Evolutionary conservation across 2,888 invertebrate species (phyloP).

Genomic region (Mactromeris polynyma): DNA sequence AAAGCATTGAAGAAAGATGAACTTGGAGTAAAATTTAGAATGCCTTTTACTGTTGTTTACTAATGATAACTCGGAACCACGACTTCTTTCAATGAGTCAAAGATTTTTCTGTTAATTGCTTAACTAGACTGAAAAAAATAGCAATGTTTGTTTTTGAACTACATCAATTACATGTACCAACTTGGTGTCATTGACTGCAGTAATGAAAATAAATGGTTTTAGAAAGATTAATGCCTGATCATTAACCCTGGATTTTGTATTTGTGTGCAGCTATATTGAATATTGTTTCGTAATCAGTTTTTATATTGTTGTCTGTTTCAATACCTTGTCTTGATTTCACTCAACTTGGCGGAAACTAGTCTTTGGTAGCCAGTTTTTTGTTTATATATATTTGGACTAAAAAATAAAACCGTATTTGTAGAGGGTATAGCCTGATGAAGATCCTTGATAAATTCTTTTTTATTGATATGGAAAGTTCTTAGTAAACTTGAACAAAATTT

Average conservation of each 20-base stretch:
- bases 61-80: no score
- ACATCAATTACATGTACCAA: no score
- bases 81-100: no score
- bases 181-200: no score
- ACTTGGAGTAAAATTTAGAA: no score
- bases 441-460: not conserved
- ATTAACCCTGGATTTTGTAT: not conserved
- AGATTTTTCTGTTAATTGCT: no score
- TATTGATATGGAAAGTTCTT: not conserved
- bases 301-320: not conserved
- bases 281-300: slow-evolving; percentile 15
- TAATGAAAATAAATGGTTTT: no score
- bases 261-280: slow-evolving; percentile 41
- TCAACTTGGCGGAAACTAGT: not conserved
- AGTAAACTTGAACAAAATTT: not conserved
- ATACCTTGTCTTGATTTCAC: not conserved
- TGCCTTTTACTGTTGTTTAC: no score
- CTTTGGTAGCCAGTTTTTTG: not conserved
- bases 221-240: no score
- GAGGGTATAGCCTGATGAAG: not conserved
- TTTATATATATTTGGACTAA: not conserved
- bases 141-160: no score
- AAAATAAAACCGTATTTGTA: not conserved
- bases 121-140: no score
- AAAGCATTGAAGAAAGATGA: no score